These are phyloP conservation scores for Parotia lawesii DNA, from an alignment of 2,113 vertebrate genomes.

Conservation along the genomic window DNA sequence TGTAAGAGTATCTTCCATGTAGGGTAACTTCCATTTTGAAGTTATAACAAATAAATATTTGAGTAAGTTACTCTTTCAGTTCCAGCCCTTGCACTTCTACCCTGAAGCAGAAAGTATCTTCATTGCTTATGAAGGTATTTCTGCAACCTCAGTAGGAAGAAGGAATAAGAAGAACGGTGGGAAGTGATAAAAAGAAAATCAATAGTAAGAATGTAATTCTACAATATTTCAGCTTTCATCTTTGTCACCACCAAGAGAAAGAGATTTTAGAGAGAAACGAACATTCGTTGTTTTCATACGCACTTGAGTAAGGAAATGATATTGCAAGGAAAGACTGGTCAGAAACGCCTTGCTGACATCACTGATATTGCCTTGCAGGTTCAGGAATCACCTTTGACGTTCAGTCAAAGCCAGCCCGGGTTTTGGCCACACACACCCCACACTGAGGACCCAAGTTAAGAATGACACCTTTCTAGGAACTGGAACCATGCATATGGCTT, in stretches of 20 bases:
- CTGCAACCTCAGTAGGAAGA: not conserved
- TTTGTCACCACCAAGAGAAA: conserved; percentile 33
- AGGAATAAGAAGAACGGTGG: conserved; percentile 48
- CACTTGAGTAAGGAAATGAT: conserved; percentile 38
- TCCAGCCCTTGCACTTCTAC: not conserved
- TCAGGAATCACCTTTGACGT: conserved; percentile 14
- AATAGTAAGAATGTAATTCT: conserved; percentile 13
- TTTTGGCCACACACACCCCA: conserved; percentile 3
- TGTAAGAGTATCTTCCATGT: not conserved
- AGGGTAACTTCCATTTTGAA: conserved; percentile 2
- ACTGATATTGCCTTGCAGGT: not conserved
- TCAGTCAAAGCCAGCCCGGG: conserved; percentile 3
- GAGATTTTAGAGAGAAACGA: conserved; percentile 39
- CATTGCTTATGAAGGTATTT: conserved; percentile 35
- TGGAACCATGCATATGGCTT: not conserved
- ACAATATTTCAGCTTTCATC: conserved; percentile 37
- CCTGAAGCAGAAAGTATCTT: not conserved
- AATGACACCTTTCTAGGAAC: not conserved
- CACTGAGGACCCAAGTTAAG: not conserved
- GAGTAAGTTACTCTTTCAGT: not conserved
- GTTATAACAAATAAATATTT: not conserved
- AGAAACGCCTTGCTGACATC: conserved; percentile 38
- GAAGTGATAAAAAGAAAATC: conserved; percentile 47
- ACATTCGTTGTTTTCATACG: conserved; percentile 7
- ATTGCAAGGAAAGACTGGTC: not conserved